Evolutionary conservation across 1,140 invertebrate genomes (phyloP).

Genomic region (Drosophila rufa): DNA sequence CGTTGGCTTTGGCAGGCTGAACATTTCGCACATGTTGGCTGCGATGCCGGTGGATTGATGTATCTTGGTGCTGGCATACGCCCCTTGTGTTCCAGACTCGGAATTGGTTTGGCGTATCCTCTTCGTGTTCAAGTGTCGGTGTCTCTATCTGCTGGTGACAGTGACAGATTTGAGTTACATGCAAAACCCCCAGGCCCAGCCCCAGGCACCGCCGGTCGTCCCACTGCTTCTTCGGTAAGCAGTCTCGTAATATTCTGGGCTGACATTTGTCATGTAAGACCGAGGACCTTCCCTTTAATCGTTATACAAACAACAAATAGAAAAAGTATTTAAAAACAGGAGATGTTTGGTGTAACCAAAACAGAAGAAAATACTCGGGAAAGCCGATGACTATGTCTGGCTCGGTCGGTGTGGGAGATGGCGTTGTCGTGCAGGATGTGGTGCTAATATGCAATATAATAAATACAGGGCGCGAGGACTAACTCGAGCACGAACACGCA

Average conservation of each 20-base stretch:
- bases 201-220: too few species aligned
- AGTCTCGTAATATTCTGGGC: slow-evolving; percentile 14
- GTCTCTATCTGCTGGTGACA: slow-evolving; percentile 31
- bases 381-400: not conserved
- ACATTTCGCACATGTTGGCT: slow-evolving; percentile 26
- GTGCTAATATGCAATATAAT: slow-evolving; percentile 21
- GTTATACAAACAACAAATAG: slow-evolving; percentile 8
- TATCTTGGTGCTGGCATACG: slow-evolving; percentile 20
- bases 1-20: slow-evolving; percentile 14
- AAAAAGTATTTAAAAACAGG: slow-evolving; percentile 1
- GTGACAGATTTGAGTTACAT: slow-evolving; percentile 42
- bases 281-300: not conserved
- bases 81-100: slow-evolving; percentile 9
- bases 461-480: slow-evolving; percentile 8
- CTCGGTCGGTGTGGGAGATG: not conserved
- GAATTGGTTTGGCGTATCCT: slow-evolving; percentile 4
- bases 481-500: slow-evolving; percentile 28
- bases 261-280: slow-evolving; percentile 1
- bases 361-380: not conserved
- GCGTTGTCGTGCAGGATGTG: slow-evolving; percentile 11
- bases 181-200: slow-evolving; percentile 4
- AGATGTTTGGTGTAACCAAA: slow-evolving; percentile 1
- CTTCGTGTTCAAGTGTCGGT: slow-evolving; percentile 12
- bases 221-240: slow-evolving; percentile 17
- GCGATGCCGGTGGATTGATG: slow-evolving; percentile 21